These are phyloP conservation scores for Theristicus caerulescens DNA, from an alignment of 2,113 vertebrate species.

Conservation along the genomic window DNA sequence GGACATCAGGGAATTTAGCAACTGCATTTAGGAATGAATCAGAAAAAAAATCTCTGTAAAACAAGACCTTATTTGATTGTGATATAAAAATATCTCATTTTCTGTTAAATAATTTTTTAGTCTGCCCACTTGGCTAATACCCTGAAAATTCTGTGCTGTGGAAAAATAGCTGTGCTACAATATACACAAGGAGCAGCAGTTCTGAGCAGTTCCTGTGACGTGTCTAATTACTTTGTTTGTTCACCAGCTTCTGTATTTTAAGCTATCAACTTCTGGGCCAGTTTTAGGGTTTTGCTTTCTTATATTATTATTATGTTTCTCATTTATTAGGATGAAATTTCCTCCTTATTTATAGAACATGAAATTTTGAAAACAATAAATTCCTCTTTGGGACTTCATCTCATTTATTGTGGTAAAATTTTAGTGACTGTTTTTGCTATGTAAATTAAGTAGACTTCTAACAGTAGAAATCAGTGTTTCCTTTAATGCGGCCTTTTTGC, in stretches of 20 bases:
- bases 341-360: not conserved
- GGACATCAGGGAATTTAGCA: not conserved
- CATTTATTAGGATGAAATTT: not conserved
- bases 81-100: not conserved
- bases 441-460: not conserved
- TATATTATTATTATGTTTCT: not conserved
- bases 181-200: not conserved
- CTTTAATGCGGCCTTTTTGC: not conserved
- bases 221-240: not conserved
- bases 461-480: not conserved
- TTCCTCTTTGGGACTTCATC: not conserved
- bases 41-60: not conserved
- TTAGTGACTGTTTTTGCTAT: not conserved
- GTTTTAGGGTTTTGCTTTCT: not conserved
- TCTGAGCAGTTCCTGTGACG: not conserved
- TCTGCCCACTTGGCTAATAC: not conserved
- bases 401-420: not conserved
- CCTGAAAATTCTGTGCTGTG: not conserved
- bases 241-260: not conserved
- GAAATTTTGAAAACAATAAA: not conserved
- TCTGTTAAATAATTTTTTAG: not conserved
- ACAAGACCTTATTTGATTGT: not conserved
- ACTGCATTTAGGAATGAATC: not conserved
- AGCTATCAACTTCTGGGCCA: not conserved
- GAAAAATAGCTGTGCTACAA: not conserved